Percentiles rank a stretch among this genome's conserved stretches.
Conservation (phyloP, 1,140 invertebrate species). For the Trigoniulus corallinus region DNA sequence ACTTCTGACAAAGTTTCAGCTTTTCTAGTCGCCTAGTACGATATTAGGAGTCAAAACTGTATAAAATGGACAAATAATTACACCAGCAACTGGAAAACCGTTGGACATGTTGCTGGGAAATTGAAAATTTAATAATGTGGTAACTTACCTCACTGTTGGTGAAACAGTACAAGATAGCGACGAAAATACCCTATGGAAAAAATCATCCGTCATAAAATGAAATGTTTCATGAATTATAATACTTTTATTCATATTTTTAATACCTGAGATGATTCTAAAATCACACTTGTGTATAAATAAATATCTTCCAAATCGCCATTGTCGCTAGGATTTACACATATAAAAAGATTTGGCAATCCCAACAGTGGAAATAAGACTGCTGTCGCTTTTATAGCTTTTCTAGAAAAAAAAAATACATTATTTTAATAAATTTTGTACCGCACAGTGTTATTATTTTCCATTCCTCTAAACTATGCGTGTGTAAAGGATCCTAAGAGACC, state of each 20-base stretch:
- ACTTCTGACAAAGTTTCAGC: too few relatives aligned
- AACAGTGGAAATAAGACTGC: constrained; percentile 35
- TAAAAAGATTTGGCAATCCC: constrained; percentile 34
- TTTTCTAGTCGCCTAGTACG: background rate
- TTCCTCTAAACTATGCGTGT: too few relatives aligned
- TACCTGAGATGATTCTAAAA: constrained; percentile 35
- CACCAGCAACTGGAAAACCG: background rate
- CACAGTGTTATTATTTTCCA: too few relatives aligned
- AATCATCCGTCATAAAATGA: background rate
- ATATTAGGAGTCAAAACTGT: background rate
- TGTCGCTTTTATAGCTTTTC: constrained; percentile 36
- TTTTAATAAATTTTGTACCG: too few relatives aligned
- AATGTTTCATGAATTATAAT: background rate
- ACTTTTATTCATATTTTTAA: background rate
- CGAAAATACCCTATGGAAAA: constrained; percentile 29
- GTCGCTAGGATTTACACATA: constrained; percentile 31
- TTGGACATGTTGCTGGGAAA: background rate
- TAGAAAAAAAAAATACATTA: too few relatives aligned
- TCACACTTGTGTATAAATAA: constrained; percentile 32
- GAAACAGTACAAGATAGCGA: constrained; percentile 35
- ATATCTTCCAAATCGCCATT: constrained; percentile 17
- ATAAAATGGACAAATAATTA: background rate
- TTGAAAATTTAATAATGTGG: background rate
- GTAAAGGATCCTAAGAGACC: too few relatives aligned
- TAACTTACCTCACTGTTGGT: constrained; percentile 29